Percentiles rank a stretch among this genome's conserved stretches.
Conservation (phyloP, 2,113 vertebrate genomes). For the Sprattus sprattus region DNA sequence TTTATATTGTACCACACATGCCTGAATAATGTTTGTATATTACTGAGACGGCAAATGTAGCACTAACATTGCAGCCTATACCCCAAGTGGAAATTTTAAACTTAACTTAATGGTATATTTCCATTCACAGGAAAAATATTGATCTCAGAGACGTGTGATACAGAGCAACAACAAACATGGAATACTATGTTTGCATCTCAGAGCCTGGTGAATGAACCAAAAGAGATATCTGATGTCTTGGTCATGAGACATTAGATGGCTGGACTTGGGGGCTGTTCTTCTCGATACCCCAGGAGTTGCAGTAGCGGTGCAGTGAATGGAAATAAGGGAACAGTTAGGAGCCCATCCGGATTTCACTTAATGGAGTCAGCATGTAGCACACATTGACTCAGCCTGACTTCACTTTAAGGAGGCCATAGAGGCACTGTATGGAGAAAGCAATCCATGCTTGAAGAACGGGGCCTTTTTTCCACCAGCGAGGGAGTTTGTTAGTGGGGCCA, state of each 20-base stretch:
- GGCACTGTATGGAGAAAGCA: not conserved
- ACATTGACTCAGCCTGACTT: not conserved
- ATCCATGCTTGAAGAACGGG: not conserved
- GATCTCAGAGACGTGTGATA: not conserved
- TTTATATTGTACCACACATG: not conserved
- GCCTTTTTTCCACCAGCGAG: not conserved
- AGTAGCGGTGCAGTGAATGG: not conserved
- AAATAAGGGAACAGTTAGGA: slow-evolving; percentile 4
- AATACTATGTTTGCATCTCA: not conserved
- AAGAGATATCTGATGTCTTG: not conserved
- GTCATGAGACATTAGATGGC: not conserved
- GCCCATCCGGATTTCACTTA: not conserved
- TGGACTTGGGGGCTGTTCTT: not conserved
- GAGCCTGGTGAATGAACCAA: not conserved
- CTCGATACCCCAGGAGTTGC: not conserved
- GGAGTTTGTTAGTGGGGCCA: slow-evolving; percentile 45
- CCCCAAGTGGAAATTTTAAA: not conserved
- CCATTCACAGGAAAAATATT: not conserved
- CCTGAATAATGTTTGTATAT: not conserved
- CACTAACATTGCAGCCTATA: not conserved
- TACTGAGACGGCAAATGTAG: not conserved
- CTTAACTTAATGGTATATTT: not conserved
- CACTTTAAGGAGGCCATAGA: not conserved
- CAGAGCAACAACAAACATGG: not conserved
- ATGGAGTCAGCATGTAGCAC: not conserved